These are phyloP conservation scores for Salvator merianae DNA, from an alignment of 2,113 vertebrate species.

Conservation along the genomic window DNA sequence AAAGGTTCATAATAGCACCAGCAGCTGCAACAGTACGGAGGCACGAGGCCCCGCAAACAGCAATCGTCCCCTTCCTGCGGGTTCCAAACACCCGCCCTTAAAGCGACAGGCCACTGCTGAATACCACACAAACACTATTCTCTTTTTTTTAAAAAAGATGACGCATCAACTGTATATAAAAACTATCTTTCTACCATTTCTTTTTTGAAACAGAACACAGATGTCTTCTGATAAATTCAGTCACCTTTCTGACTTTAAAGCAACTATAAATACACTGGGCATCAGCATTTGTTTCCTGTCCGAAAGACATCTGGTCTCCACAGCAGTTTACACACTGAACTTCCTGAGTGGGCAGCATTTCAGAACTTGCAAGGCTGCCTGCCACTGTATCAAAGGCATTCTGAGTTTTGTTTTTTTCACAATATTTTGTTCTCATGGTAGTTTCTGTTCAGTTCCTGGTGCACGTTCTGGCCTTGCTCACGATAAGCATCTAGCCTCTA, in stretches of 20 bases:
- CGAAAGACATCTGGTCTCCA: conserved; percentile 2
- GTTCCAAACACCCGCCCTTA: too few relatives aligned
- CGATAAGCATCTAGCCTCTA: background rate
- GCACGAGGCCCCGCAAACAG: too few relatives aligned
- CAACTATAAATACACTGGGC: conserved; percentile 1
- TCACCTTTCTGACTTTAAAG: background rate
- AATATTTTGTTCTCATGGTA: background rate
- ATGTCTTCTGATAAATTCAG: background rate
- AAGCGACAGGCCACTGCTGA: too few relatives aligned
- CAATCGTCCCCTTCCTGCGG: too few relatives aligned
- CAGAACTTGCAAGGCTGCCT: background rate
- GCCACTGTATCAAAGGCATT: background rate
- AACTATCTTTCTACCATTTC: conserved; percentile 6
- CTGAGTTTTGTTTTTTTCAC: too few relatives aligned
- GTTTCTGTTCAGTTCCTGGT: background rate
- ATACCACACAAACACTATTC: too few relatives aligned
- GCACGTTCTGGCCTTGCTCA: background rate
- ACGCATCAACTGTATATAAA: too few relatives aligned
- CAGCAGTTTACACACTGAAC: background rate
- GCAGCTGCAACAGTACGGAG: too few relatives aligned
- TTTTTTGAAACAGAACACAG: conserved; percentile 1
- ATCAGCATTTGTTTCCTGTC: background rate
- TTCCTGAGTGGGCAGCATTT: background rate
- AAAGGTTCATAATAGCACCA: too few relatives aligned
- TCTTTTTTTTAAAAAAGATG: too few relatives aligned